Evolutionary conservation across 2,113 vertebrate species (phyloP), one percentile per base, ranked within the genome.

Genomic region (Serinus canaria): DNA sequence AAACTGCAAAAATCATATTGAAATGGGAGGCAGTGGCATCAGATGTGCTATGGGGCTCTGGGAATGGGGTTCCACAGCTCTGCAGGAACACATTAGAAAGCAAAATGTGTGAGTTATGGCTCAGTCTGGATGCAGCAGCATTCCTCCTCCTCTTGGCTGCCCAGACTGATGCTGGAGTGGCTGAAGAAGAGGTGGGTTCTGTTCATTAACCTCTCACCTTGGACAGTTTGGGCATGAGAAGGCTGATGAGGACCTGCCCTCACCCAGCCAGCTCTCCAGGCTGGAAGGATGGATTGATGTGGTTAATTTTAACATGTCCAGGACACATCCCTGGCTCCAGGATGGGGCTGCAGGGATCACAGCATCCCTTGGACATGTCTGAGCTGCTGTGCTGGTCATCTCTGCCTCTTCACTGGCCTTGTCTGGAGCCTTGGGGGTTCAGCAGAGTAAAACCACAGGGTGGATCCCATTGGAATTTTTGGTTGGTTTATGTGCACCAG

Each of bases 71-170:
- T 52, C 64, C 50, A 3, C 7, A 83, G 67, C 59, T 56, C 73
- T 43, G 58, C 62, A n/a, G 50, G 43, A 37, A 20, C 1, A 7
- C 12, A 52, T 22, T 47, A 6, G 63, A 58, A 68, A 83, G 44
- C 30, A 58, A 22, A 49, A 12, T 79, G 35, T n/a, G 14, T 68
- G 80, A 80, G 63, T 56, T 83, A 30, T 0, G 7, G 43, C 67
- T 85, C 75, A 7, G 13, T 16, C 41, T 1, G 8, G 33, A 43
- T 4, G 1, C 1, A 3, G 15, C 0, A 2, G 62, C 56, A 20
- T 55, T 90, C 28, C 33, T 85, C 20, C 53, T 93, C 74, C 76
- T 95, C 20, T 52, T 6, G 1, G 9, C 56, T 50, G 52, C 43
- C 58, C 74, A 25, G 20, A 3, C 9, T 43, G 37, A 11, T 35